Evolutionary conservation across 2,113 vertebrate species (phyloP).

Genomic region (Cygnus buccinator): DNA sequence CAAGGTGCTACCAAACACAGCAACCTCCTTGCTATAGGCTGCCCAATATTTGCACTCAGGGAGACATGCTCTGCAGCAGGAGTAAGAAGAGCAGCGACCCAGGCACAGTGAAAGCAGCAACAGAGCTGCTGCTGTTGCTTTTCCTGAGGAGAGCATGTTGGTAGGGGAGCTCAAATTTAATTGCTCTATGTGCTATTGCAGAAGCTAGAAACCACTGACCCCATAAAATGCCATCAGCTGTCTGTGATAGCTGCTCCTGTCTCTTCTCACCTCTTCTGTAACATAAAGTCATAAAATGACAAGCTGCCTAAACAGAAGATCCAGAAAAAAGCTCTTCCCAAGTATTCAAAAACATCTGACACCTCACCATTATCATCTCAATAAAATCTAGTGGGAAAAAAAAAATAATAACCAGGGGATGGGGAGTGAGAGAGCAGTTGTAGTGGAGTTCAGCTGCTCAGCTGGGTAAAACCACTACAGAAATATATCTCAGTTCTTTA

Average conservation of each 20-base stretch:
- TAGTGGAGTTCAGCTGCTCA: no score
- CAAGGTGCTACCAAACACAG: not conserved
- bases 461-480: no score
- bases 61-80: fast-evolving
- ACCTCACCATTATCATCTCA: not conserved
- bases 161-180: not conserved
- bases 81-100: not conserved
- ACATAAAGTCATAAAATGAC: fast-evolving
- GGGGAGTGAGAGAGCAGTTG: no score
- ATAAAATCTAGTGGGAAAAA: not conserved
- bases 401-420: not conserved
- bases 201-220: not conserved
- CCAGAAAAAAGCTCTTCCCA: not conserved
- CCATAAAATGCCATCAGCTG: not conserved
- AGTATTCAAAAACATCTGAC: not conserved
- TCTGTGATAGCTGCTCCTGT: not conserved
- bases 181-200: not conserved
- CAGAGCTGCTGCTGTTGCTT: not conserved
- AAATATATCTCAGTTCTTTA: not conserved
- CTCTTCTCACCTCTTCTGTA: not conserved
- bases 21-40: not conserved
- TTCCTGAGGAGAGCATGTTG: not conserved
- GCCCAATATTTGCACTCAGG: not conserved
- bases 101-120: not conserved
- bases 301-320: not conserved